phyloP scores from a whole-genome alignment of 2,888 invertebrate genomes.

The Lissocephala sabroskyi region DNA sequence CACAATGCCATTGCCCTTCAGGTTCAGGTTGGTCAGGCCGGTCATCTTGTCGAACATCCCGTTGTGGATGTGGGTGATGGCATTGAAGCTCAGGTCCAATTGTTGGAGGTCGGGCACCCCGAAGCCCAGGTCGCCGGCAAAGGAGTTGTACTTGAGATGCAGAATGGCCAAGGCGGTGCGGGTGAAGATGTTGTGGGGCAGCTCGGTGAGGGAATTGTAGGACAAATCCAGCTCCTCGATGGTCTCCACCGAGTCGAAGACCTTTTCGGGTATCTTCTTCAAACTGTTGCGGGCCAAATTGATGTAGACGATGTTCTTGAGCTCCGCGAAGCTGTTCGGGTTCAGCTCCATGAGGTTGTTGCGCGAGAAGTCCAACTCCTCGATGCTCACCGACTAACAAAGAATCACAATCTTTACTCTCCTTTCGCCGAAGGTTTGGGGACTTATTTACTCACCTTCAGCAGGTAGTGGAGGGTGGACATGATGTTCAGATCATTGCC shows the following conservation, averaged over 20 bases:
- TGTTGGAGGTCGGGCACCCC: constrained; percentile 78
- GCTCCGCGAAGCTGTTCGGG: constrained; percentile 77
- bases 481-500: constrained; percentile 76
- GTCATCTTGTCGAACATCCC: constrained; percentile 79
- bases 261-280: constrained; percentile 71
- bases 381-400: constrained; percentile 75
- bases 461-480: constrained; percentile 65
- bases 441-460: constrained; percentile 53
- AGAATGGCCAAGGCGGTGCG: constrained; percentile 81
- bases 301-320: constrained; percentile 79
- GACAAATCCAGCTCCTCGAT: constrained; percentile 83
- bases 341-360: constrained; percentile 80
- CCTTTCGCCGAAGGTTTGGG: too few relatives aligned
- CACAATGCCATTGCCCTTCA: constrained; percentile 80
- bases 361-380: constrained; percentile 81
- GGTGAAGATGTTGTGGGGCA: constrained; percentile 79
- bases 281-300: constrained; percentile 81
- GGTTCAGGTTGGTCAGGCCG: constrained; percentile 78
- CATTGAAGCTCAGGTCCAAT: constrained; percentile 80
- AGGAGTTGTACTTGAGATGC: constrained; percentile 80
- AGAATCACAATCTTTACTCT: too few relatives aligned
- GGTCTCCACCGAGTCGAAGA: constrained; percentile 77
- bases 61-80: constrained; percentile 78
- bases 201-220: constrained; percentile 78
- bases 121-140: constrained; percentile 77